Conservation (phyloP, 2,888 invertebrate genomes). For the Caenorhabditis doughertyi region DNA sequence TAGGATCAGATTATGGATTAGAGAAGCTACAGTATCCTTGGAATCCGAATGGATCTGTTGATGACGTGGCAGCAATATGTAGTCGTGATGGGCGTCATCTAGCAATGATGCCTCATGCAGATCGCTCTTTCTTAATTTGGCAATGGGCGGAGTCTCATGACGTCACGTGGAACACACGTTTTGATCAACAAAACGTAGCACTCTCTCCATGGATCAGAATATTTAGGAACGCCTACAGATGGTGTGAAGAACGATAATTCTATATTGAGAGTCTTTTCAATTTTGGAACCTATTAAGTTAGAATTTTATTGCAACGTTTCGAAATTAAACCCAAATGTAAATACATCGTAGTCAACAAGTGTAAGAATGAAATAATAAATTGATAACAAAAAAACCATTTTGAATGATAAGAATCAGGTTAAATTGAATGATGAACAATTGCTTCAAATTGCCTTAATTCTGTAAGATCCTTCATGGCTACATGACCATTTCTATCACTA, state of each 20-base stretch:
- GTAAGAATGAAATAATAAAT: slow-evolving; percentile 28
- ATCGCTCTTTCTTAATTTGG: slow-evolving; percentile 89
- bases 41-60: slow-evolving; percentile 92
- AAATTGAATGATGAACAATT: slow-evolving; percentile 81
- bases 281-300: no score
- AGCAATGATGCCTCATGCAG: slow-evolving; percentile 99
- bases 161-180: slow-evolving; percentile 24
- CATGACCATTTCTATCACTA: slow-evolving; percentile 80
- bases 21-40: slow-evolving; percentile 88
- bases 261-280: no score
- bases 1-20: slow-evolving; percentile 85
- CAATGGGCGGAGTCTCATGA: slow-evolving; percentile 90
- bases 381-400: slow-evolving; percentile 38
- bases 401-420: slow-evolving; percentile 14
- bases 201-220: slow-evolving; percentile 92
- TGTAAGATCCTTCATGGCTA: slow-evolving; percentile 82
- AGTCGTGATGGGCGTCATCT: slow-evolving; percentile 94
- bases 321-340: slow-evolving; percentile 32
- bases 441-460: slow-evolving; percentile 82
- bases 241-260: slow-evolving; percentile 58
- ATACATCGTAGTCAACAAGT: slow-evolving; percentile 30
- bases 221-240: slow-evolving; percentile 90
- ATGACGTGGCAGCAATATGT: slow-evolving; percentile 92
- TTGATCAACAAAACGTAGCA: slow-evolving; percentile 28
- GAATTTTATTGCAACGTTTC: slow-evolving; percentile 26